These are phyloP conservation scores for Atherinosoma microstoma DNA, from an alignment of 2,797 vertebrate genomes.

Conservation along the genomic window DNA sequence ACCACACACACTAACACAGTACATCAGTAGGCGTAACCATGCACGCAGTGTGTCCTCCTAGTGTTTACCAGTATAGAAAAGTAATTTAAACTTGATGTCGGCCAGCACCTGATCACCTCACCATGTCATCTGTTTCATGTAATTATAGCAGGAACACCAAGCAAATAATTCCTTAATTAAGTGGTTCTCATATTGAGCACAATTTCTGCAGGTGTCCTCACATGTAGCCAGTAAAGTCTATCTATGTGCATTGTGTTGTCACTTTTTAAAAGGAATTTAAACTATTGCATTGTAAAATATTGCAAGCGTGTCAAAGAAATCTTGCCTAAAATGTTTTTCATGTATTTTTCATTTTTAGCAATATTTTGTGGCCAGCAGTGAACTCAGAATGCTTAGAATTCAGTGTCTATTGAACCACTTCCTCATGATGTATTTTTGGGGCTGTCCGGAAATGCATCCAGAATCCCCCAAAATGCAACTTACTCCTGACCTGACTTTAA, in stretches of 20 bases:
- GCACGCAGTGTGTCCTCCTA: background rate
- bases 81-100: slow-evolving; percentile 14
- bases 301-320: too few relatives aligned
- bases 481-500: too few relatives aligned
- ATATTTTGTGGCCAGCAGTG: too few relatives aligned
- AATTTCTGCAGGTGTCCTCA: background rate
- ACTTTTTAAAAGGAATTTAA: background rate
- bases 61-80: slow-evolving; percentile 13
- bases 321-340: too few relatives aligned
- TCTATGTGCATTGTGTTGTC: background rate
- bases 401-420: too few relatives aligned
- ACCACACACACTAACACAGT: background rate
- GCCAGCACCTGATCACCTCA: background rate
- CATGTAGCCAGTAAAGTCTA: background rate
- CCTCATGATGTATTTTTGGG: too few relatives aligned
- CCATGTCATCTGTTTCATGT: background rate
- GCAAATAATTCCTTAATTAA: background rate
- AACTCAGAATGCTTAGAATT: too few relatives aligned
- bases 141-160: background rate
- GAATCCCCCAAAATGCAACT: too few relatives aligned
- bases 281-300: background rate
- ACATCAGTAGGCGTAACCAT: background rate
- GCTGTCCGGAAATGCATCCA: too few relatives aligned
- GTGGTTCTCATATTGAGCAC: background rate
- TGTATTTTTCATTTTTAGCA: too few relatives aligned